Evolutionary conservation across 1,140 invertebrate species (phyloP).

Genomic region (Hyles vespertilio): DNA sequence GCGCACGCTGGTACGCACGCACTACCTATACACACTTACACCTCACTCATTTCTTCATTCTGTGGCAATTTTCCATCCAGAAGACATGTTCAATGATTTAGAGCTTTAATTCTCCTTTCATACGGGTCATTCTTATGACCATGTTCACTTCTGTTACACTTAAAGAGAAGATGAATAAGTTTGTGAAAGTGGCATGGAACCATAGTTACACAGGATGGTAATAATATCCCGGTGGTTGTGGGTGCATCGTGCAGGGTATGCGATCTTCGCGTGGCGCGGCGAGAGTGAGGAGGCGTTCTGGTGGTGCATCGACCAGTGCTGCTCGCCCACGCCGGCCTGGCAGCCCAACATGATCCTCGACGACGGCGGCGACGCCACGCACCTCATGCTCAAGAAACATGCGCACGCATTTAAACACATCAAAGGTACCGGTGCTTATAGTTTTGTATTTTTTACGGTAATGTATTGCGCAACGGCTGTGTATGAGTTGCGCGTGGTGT

Average conservation of each 20-base stretch:
- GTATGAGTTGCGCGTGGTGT: slow-evolving; percentile 1
- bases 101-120: no score
- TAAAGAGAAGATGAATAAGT: no score
- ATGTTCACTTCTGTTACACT: no score
- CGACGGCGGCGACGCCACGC: slow-evolving; percentile 97
- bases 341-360: slow-evolving; percentile 99
- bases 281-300: slow-evolving; percentile 74
- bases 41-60: no score
- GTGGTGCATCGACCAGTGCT: slow-evolving; percentile 97
- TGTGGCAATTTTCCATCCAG: no score
- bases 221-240: no score
- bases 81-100: no score
- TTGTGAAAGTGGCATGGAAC: no score
- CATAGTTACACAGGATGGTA: no score
- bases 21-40: background rate
- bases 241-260: slow-evolving; percentile 7
- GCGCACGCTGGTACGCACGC: slow-evolving; percentile 84
- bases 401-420: slow-evolving; percentile 96
- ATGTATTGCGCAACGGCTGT: background rate
- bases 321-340: slow-evolving; percentile 94
- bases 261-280: slow-evolving; percentile 26
- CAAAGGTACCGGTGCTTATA: slow-evolving; percentile 80
- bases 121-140: no score
- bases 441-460: background rate
- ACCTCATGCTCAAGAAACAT: slow-evolving; percentile 98